Percentiles rank a stretch among this genome's conserved stretches.
These are phyloP conservation scores for Grammomys surdaster DNA, from an alignment of 2,113 vertebrate species.

Conservation along the genomic window DNA sequence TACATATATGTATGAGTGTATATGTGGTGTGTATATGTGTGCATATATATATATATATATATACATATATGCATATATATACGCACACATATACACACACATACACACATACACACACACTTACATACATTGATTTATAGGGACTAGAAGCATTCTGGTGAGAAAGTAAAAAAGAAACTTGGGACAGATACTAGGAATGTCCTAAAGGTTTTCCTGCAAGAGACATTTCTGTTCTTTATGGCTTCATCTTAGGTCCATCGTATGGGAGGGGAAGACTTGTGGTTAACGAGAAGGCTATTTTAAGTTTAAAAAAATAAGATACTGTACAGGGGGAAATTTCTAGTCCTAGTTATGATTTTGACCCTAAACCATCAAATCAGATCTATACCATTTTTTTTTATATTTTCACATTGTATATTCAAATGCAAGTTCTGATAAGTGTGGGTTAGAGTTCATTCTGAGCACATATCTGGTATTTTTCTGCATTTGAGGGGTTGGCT, in stretches of 20 bases:
- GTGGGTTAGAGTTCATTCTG: constrained; percentile 4
- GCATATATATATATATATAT: too few species aligned
- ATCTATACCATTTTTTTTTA: constrained; percentile 12
- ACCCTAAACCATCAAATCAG: constrained; percentile 32
- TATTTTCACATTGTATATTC: constrained; percentile 42
- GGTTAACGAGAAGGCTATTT: constrained; percentile 32
- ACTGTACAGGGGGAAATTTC: constrained; percentile 24
- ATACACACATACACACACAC: background rate
- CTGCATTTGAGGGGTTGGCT: background rate
- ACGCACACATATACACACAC: too few species aligned
- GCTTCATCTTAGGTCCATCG: background rate
- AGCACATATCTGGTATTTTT: background rate
- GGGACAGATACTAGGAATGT: background rate
- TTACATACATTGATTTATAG: background rate
- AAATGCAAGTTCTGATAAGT: constrained; percentile 42
- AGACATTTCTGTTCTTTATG: background rate
- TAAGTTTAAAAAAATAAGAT: constrained; percentile 43
- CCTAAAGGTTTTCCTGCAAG: background rate
- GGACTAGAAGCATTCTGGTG: background rate
- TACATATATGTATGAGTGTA: background rate
- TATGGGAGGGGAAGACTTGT: background rate
- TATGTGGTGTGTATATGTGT: too few species aligned
- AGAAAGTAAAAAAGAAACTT: constrained; percentile 9
- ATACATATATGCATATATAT: background rate
- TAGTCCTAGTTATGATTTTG: constrained; percentile 30